Conservation (phyloP, 2,888 invertebrate species). For the Brenthis ino region DNA sequence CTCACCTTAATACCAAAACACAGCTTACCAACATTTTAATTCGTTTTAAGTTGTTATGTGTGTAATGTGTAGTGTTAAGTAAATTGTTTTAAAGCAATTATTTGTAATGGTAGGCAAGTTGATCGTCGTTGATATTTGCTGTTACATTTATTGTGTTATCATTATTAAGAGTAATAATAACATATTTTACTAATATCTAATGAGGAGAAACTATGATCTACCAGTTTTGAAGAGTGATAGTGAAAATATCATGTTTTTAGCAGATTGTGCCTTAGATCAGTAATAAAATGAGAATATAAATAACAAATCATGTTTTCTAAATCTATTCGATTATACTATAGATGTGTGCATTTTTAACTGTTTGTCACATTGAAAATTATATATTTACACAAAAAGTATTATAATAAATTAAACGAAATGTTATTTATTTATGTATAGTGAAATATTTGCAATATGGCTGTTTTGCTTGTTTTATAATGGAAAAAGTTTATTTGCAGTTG, state of each 20-base stretch:
- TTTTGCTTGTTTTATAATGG: slow-evolving; percentile 70
- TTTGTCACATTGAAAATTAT: slow-evolving; percentile 54
- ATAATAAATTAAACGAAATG: slow-evolving; percentile 51
- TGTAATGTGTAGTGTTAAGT: slow-evolving; percentile 71
- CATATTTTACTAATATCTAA: slow-evolving; percentile 61
- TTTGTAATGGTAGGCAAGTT: slow-evolving; percentile 60
- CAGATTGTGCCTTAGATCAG: slow-evolving; percentile 80
- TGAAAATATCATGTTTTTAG: slow-evolving; percentile 68
- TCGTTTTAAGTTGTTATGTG: slow-evolving; percentile 75
- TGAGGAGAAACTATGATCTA: slow-evolving; percentile 63
- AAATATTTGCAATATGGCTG: slow-evolving; percentile 70
- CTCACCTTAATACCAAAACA: slow-evolving; percentile 82
- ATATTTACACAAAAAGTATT: slow-evolving; percentile 49
- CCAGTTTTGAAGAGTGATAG: slow-evolving; percentile 71
- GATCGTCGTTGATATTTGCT: slow-evolving; percentile 73
- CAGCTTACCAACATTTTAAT: slow-evolving; percentile 81
- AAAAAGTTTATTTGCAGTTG: slow-evolving; percentile 73
- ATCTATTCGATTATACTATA: slow-evolving; percentile 54
- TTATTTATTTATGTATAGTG: slow-evolving; percentile 54
- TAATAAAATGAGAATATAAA: slow-evolving; percentile 50
- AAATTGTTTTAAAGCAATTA: slow-evolving; percentile 72
- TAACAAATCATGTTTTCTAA: slow-evolving; percentile 50
- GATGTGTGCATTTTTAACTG: slow-evolving; percentile 64
- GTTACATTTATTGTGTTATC: slow-evolving; percentile 74
- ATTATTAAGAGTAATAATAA: slow-evolving; percentile 60